Evolutionary conservation across 2,888 invertebrate genomes (phyloP).

Genomic region (Onthophagus sagittarius): DNA sequence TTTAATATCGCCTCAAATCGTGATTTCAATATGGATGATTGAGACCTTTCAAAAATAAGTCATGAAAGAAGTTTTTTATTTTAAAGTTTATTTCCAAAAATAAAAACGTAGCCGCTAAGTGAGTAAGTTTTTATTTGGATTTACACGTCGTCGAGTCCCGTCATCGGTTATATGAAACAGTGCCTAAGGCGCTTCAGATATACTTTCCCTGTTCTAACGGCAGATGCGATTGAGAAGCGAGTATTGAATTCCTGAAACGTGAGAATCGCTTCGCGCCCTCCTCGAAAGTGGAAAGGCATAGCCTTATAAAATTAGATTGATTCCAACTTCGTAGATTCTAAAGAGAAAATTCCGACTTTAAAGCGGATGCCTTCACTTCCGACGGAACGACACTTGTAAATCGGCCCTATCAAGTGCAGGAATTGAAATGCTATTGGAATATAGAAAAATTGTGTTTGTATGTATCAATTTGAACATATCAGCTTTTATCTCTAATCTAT

Average conservation of each 20-base stretch:
- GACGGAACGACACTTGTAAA: background rate
- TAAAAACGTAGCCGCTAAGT: no score
- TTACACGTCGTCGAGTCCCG: background rate
- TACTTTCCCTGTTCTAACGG: background rate
- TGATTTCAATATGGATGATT: background rate
- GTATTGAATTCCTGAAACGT: conserved; percentile 10
- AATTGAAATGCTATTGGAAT: background rate
- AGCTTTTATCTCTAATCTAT: no score
- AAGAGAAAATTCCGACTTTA: conserved; percentile 4
- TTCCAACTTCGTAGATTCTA: background rate
- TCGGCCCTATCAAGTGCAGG: background rate
- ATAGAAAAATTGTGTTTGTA: background rate
- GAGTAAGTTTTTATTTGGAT: no score
- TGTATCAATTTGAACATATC: background rate
- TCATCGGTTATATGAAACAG: background rate
- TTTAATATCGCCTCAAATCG: background rate
- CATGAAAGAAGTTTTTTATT: background rate
- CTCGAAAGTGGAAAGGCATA: conserved; percentile 4
- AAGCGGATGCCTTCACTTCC: background rate
- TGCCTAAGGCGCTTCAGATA: background rate
- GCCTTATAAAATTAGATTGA: conserved; percentile 14
- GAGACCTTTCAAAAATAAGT: background rate
- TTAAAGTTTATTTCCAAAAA: background rate
- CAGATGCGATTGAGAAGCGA: background rate
- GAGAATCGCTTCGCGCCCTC: background rate